Percentiles rank a stretch among this genome's conserved stretches.
These are phyloP conservation scores for Acleris cristana DNA, from an alignment of 2,888 invertebrate species.

Conservation along the genomic window DNA sequence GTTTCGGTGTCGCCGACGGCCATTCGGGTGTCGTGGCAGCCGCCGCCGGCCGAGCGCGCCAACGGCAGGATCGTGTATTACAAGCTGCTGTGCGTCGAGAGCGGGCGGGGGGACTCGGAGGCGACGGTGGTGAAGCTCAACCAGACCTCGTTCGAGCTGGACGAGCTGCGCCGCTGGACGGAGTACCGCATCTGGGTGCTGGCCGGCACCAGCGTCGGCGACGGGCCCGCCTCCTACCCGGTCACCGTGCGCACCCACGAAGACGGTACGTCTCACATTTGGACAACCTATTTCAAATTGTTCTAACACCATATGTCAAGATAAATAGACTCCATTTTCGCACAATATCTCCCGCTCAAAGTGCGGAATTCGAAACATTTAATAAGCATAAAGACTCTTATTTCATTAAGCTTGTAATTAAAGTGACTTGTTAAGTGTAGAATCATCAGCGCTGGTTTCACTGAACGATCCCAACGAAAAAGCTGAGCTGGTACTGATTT, in stretches of 20 bases:
- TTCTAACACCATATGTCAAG: conserved; percentile 9
- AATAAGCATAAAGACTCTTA: too few relatives aligned
- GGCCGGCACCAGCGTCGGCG: conserved; percentile 97
- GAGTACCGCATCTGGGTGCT: conserved; percentile 98
- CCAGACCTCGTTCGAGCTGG: conserved; percentile 91
- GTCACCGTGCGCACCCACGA: conserved; percentile 97
- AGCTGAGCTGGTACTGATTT: too few relatives aligned
- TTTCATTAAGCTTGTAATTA: too few relatives aligned
- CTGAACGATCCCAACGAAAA: too few relatives aligned
- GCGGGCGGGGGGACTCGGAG: conserved; percentile 92
- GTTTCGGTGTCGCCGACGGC: conserved; percentile 94
- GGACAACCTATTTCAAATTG: conserved; percentile 1
- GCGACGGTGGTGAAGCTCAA: conserved; percentile 92
- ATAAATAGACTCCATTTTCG: conserved; percentile 9
- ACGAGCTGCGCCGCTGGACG: conserved; percentile 97
- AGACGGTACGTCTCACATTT: conserved; percentile 94
- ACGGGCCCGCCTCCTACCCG: conserved; percentile 96
- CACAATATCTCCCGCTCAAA: too few relatives aligned
- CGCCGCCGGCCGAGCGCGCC: conserved; percentile 94
- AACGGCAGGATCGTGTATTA: conserved; percentile 97
- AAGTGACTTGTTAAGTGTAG: too few relatives aligned
- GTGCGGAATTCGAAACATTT: too few relatives aligned
- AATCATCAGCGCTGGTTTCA: too few relatives aligned
- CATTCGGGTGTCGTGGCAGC: conserved; percentile 95
- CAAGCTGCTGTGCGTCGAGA: conserved; percentile 95